A percentile compares a stretch with the other conserved stretches of the same genome.
Evolutionary conservation across 2,113 vertebrate species (phyloP).

Genomic region (Oenanthe oenanthe): DNA sequence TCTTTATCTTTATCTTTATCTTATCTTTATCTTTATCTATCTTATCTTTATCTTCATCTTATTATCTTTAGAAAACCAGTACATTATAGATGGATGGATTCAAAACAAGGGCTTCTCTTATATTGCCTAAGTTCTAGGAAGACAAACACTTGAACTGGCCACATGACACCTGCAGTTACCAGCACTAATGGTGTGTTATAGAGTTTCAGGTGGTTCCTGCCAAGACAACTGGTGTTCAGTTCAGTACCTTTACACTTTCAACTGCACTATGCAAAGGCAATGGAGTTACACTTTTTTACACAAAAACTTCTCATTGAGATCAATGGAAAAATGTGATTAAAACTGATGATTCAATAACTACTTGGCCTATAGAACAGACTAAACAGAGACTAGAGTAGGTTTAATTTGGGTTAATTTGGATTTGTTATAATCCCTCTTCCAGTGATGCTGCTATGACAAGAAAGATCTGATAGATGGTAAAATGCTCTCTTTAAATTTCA

Average conservation of each 20-base stretch:
- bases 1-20: not conserved
- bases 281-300: not conserved
- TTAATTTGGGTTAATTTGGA: not conserved
- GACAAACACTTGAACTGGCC: not conserved
- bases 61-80: not conserved
- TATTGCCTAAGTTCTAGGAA: not conserved
- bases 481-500: not conserved
- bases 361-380: not conserved
- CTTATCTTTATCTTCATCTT: too few species aligned
- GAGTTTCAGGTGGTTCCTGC: not conserved
- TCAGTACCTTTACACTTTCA: not conserved
- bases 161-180: accelerated
- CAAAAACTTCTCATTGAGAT: not conserved
- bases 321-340: not conserved
- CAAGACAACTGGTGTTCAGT: not conserved
- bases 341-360: not conserved
- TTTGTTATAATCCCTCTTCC: not conserved
- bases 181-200: not conserved
- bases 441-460: not conserved
- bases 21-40: too few species aligned
- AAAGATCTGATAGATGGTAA: not conserved
- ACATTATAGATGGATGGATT: not conserved
- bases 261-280: not conserved
- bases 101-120: not conserved
- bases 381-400: not conserved